Percentiles rank a stretch among this genome's conserved stretches.
Conservation (phyloP, 2,888 invertebrate species). For the Patella ulyssiponensis region DNA sequence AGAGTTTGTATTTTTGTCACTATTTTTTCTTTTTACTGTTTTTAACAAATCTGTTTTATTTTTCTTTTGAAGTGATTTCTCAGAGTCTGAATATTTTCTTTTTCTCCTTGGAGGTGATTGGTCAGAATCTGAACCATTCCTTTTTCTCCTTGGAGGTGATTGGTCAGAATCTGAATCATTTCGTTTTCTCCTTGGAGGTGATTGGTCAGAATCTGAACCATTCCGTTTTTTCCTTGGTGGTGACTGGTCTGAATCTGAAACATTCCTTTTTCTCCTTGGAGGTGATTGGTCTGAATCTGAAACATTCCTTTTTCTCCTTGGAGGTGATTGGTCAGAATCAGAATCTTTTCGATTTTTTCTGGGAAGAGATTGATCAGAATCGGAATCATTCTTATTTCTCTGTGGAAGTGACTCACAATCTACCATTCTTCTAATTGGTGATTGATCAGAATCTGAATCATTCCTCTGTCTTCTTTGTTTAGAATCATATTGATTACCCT, state of each 20-base stretch:
- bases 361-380: constrained; percentile 63
- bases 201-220: constrained; percentile 68
- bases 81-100: constrained; percentile 52
- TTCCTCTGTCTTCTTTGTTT: constrained; percentile 43
- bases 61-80: constrained; percentile 54
- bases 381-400: constrained; percentile 44
- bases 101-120: constrained; percentile 52
- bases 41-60: constrained; percentile 49
- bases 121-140: constrained; percentile 57
- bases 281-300: constrained; percentile 65
- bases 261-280: constrained; percentile 52
- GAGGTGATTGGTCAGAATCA: constrained; percentile 64
- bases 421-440: constrained; percentile 56
- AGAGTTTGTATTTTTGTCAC: background rate
- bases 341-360: constrained; percentile 59
- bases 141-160: constrained; percentile 58
- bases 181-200: constrained; percentile 62
- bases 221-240: constrained; percentile 61
- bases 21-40: constrained; percentile 35
- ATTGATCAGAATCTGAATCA: constrained; percentile 64
- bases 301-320: constrained; percentile 55
- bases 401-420: constrained; percentile 42
- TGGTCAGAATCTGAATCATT: constrained; percentile 52
- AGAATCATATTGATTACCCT: background rate
- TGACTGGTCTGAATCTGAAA: constrained; percentile 61